These are phyloP conservation scores for Climacteris rufus DNA, from an alignment of 2,113 vertebrate genomes.

Conservation along the genomic window DNA sequence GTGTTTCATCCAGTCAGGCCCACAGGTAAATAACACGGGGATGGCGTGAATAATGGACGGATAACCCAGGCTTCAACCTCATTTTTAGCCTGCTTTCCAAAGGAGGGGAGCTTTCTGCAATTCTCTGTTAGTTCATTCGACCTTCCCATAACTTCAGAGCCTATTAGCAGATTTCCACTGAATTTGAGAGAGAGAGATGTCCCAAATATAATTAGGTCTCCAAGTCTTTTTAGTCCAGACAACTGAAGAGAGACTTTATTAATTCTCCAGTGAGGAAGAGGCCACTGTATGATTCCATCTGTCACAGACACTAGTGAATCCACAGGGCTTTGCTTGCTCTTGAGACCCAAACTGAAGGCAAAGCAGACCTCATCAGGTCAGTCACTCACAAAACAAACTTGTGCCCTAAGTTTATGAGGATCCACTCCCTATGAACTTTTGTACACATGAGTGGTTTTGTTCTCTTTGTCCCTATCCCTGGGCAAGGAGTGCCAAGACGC, in stretches of 20 bases:
- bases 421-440: neutral
- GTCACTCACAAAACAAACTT: neutral
- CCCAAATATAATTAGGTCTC: neutral
- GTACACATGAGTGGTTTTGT: rapidly evolving
- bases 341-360: neutral
- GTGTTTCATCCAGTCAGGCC: neutral
- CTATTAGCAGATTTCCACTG: neutral
- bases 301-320: neutral
- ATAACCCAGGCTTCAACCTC: neutral
- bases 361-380: neutral
- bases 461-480: neutral
- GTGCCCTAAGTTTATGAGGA: neutral
- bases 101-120: neutral
- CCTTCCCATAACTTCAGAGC: neutral
- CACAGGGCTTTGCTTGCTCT: neutral
- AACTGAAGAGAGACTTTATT: neutral
- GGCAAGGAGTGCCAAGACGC: neutral
- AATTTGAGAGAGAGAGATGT: neutral
- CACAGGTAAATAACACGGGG: neutral
- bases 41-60: neutral
- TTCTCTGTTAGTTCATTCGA: neutral
- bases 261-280: neutral
- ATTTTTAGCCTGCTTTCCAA: neutral
- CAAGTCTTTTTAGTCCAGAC: neutral
- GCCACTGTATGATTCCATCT: rapidly evolving